Conservation (phyloP, 2,888 invertebrate species). For the Eueremaeus valkanovi region DNA sequence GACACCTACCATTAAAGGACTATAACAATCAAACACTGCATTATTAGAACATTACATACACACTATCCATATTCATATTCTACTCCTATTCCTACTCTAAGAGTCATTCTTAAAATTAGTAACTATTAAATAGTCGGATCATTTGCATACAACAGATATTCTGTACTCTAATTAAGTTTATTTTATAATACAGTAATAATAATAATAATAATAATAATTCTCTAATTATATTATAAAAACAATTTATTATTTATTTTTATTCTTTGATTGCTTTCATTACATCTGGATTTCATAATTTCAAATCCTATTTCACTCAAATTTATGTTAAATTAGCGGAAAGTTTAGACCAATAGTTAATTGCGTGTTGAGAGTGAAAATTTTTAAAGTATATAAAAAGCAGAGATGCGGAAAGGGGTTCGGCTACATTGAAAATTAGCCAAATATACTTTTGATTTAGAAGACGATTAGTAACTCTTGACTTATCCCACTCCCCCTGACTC, state of each 20-base stretch:
- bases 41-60: too few relatives aligned
- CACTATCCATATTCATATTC: too few relatives aligned
- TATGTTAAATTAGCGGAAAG: conserved; percentile 7
- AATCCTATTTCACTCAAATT: background rate
- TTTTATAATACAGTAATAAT: background rate
- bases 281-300: background rate
- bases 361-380: background rate
- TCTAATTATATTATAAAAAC: background rate
- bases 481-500: too few relatives aligned
- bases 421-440: too few relatives aligned
- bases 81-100: too few relatives aligned
- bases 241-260: background rate
- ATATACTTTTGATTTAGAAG: too few relatives aligned
- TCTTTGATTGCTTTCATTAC: background rate
- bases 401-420: too few relatives aligned
- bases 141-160: background rate
- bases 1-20: background rate
- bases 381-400: too few relatives aligned
- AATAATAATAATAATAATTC: background rate
- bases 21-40: too few relatives aligned
- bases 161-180: background rate
- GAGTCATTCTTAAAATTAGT: background rate
- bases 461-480: too few relatives aligned
- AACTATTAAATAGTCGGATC: background rate
- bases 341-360: conserved; percentile 12